Evolutionary conservation across 1,140 invertebrate species (phyloP).

Genomic region (Drosophila arizonae): DNA sequence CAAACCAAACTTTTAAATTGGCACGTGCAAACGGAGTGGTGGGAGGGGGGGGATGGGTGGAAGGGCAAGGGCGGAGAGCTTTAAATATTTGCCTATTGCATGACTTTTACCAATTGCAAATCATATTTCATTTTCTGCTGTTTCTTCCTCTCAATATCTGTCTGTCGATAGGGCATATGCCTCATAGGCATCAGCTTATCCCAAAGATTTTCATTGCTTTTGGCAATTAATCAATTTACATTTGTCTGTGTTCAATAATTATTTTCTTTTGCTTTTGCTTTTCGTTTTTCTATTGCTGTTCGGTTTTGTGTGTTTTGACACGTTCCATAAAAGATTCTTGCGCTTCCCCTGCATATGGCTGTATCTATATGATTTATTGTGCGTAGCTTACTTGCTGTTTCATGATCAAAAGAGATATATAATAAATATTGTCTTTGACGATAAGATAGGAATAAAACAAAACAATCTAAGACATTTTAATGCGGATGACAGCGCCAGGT

Average conservation of each 20-base stretch:
- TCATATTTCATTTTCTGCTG: not conserved
- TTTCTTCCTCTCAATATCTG: too few species aligned
- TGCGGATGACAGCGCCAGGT: constrained; percentile 34
- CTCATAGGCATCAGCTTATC: constrained; percentile 1
- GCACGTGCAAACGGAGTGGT: constrained; percentile 6
- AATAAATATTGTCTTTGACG: constrained; percentile 15
- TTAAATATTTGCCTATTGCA: constrained; percentile 25
- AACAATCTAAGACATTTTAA: constrained; percentile 5
- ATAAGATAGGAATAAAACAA: constrained; percentile 55
- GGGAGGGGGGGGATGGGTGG: too few species aligned
- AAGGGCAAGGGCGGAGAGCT: too few species aligned
- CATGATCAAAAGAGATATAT: constrained; percentile 61
- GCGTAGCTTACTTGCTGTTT: constrained; percentile 43
- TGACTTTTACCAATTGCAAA: constrained; percentile 54
- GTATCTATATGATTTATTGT: constrained; percentile 62
- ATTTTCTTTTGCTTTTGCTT: constrained; percentile 4
- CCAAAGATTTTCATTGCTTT: constrained; percentile 6
- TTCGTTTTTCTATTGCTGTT: constrained; percentile 8
- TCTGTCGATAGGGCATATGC: too few species aligned
- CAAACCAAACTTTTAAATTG: constrained; percentile 2
- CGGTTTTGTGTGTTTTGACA: constrained; percentile 43
- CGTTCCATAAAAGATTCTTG: constrained; percentile 48
- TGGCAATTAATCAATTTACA: constrained; percentile 53
- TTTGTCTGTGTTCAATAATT: constrained; percentile 10
- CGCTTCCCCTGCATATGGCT: not conserved